Conservation (phyloP, 2,797 vertebrate genomes). For the Astyanax mexicanus region DNA sequence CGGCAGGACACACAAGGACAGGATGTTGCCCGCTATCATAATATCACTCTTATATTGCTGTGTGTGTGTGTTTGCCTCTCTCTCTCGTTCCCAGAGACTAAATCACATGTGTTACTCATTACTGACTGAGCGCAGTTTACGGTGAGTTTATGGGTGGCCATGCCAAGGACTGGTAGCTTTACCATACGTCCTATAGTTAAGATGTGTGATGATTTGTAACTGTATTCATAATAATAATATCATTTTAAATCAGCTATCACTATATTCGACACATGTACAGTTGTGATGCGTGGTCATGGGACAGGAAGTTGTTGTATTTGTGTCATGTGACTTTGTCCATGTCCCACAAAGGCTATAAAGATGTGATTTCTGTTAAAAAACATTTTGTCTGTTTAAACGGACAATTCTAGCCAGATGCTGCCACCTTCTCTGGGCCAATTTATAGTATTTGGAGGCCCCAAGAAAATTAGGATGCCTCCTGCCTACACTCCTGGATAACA, state of each 20-base stretch:
- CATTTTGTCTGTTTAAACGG: too few relatives aligned
- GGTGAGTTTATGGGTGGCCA: background rate
- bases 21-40: slow-evolving; percentile 21
- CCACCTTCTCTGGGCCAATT: too few relatives aligned
- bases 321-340: background rate
- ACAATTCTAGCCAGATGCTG: too few relatives aligned
- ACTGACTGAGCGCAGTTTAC: background rate
- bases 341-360: background rate
- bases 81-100: background rate
- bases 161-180: background rate
- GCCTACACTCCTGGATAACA: too few relatives aligned
- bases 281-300: too few relatives aligned
- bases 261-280: background rate
- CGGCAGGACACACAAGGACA: slow-evolving; percentile 21
- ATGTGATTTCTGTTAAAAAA: too few relatives aligned
- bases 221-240: background rate
- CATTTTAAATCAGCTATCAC: background rate
- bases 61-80: too few relatives aligned
- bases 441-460: too few relatives aligned
- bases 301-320: background rate
- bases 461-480: too few relatives aligned
- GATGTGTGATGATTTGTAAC: background rate
- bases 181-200: background rate
- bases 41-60: slow-evolving; percentile 1
- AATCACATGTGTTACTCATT: slow-evolving; percentile 3